Evolutionary conservation across 2,888 invertebrate species (phyloP), one percentile per base, ranked within the genome.

Genomic region (Drosophila engyochracea): DNA sequence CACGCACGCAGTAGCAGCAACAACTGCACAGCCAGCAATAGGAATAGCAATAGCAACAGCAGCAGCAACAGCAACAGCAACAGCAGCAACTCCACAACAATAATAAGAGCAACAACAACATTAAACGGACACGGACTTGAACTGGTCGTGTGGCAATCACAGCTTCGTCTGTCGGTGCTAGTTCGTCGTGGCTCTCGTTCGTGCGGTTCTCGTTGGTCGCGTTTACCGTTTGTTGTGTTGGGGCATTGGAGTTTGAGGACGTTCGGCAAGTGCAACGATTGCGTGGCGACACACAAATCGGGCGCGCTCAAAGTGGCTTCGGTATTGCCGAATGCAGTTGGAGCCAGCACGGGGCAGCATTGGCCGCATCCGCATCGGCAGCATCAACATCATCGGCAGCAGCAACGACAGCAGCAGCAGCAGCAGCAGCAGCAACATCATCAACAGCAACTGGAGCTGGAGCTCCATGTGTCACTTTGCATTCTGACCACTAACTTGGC

Each of bases 401-500:
- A 28, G 19, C 74, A 51, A 19, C 69, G 52, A 51, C 66, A 53
- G 35, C 70, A 51, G 19, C 66, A 53, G 16, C 70, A 62, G 41
- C 79, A 28, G 28, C 30, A 30, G 30, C 64, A 55, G 14, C 65
- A 16, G 44, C 72, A 31, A 3, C 63, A 70, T 37, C 79, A 78
- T 37, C 77, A 71, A 33, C 82, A 73, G 39, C 70, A 74, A 55
- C 70, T 81, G 84, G 74, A 76, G 76, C 76, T 78, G 66, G 67
- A 70, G 76, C 74, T 81, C 72, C 89, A 86, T 91, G 90, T 92
- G 90, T 91, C 91, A 91, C 90, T 91, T 87, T 91, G 85, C 91
- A 92, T 92, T 91, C 85, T 91, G 92, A 93, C 92, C 92, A 93
- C 93, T 91, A 91, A 93, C 92, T 92, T 89, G 92, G 88, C 92